Evolutionary conservation across 2,797 vertebrate genomes (phyloP).

Genomic region (Scyliorhinus canicula): DNA sequence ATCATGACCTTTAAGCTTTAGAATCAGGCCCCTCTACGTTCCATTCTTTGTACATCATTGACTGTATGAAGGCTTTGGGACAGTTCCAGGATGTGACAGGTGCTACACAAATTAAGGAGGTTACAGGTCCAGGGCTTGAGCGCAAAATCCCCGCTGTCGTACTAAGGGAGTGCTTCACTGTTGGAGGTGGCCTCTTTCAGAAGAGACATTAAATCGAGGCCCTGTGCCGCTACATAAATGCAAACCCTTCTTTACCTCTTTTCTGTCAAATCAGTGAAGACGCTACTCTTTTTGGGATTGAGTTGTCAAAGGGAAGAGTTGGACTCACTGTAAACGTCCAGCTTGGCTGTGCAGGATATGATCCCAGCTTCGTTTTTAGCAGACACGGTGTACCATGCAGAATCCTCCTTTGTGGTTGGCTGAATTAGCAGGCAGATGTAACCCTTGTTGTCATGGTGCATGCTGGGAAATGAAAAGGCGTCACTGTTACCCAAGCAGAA

Average conservation of each 20-base stretch:
- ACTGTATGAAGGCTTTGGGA: background rate
- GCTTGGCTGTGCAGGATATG: constrained; percentile 86
- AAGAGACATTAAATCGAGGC: background rate
- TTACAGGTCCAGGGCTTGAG: background rate
- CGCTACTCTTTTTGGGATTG: background rate
- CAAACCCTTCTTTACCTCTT: background rate
- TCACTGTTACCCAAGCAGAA: background rate
- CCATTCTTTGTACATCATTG: background rate
- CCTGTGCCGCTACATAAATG: background rate
- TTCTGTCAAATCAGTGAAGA: background rate
- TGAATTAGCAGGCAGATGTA: constrained; percentile 98
- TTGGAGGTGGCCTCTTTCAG: background rate
- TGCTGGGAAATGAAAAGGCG: constrained; percentile 58
- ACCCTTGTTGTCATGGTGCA: constrained; percentile 95
- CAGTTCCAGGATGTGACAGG: background rate
- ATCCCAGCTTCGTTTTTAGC: constrained; percentile 98
- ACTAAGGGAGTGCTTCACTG: too few relatives aligned
- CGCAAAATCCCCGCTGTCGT: too few relatives aligned
- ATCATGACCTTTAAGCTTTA: background rate
- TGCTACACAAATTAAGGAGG: background rate
- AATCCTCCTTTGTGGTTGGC: constrained; percentile 88
- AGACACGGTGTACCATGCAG: constrained; percentile 94
- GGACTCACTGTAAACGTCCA: constrained; percentile 83
- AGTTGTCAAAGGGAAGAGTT: background rate
- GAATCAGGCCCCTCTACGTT: background rate